Evolutionary conservation across 2,888 invertebrate species (phyloP).

Genomic region (Germaria angustata): DNA sequence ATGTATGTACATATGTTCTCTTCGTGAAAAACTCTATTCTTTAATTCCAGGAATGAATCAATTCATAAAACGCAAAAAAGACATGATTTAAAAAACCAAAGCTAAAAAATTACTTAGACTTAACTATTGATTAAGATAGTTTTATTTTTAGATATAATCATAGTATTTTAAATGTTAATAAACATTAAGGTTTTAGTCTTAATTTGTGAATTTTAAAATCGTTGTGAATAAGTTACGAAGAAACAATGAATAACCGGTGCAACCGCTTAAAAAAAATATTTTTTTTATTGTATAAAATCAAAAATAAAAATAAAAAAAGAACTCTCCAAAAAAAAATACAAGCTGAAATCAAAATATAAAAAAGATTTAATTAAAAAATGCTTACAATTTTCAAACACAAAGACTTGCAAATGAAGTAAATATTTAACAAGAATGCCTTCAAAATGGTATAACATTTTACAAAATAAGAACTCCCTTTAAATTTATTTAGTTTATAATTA

Average conservation of each 20-base stretch:
- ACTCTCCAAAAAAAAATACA: slow-evolving; percentile 39
- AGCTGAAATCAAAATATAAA: slow-evolving; percentile 28
- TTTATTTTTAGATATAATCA: not conserved
- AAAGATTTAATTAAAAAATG: slow-evolving; percentile 16
- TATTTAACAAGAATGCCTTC: slow-evolving; percentile 55
- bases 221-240: slow-evolving; percentile 56
- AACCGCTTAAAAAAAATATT: slow-evolving; percentile 53
- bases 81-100: slow-evolving; percentile 65
- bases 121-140: slow-evolving; percentile 40
- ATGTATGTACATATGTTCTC: too few species aligned
- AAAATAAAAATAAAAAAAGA: slow-evolving; percentile 58
- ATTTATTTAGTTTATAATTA: slow-evolving; percentile 55
- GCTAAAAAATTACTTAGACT: slow-evolving; percentile 55
- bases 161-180: slow-evolving; percentile 17
- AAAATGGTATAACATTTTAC: too few species aligned
- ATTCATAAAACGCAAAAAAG: slow-evolving; percentile 46
- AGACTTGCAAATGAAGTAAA: slow-evolving; percentile 53
- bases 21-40: slow-evolving; percentile 12
- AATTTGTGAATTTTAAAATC: slow-evolving; percentile 24
- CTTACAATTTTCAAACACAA: slow-evolving; percentile 41
- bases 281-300: slow-evolving; percentile 14
- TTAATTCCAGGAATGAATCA: slow-evolving; percentile 13
- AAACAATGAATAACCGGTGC: slow-evolving; percentile 58
- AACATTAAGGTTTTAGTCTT: slow-evolving; percentile 1
- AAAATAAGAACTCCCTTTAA: too few species aligned